Evolutionary conservation across 2,797 vertebrate genomes (phyloP).

Genomic region (Gephyroberyx darwinii): DNA sequence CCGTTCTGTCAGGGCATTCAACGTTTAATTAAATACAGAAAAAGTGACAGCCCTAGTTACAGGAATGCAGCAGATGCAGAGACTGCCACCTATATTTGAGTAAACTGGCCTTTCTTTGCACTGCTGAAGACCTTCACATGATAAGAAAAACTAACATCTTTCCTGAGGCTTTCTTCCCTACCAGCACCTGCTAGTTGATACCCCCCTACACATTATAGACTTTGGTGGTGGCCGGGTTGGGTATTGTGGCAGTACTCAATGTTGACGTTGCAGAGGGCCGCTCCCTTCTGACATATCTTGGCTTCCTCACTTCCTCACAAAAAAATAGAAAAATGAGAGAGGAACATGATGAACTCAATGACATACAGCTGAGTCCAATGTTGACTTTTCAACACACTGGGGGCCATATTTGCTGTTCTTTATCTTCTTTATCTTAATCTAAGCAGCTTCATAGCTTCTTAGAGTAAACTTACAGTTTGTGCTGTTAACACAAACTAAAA

Average conservation of each 20-base stretch:
- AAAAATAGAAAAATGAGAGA: conserved; percentile 26
- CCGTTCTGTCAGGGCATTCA: background rate
- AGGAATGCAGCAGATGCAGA: conserved; percentile 49
- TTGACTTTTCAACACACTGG: conserved; percentile 4
- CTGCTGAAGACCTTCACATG: conserved; percentile 17
- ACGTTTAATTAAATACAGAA: conserved; percentile 10
- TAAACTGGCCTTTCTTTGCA: conserved; percentile 33
- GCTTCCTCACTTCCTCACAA: conserved; percentile 85
- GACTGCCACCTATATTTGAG: conserved; percentile 15
- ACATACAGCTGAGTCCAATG: background rate
- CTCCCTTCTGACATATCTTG: conserved; percentile 90
- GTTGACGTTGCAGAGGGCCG: conserved; percentile 78
- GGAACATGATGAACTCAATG: conserved; percentile 5
- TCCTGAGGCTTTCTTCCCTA: conserved; percentile 63
- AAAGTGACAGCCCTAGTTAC: conserved; percentile 32
- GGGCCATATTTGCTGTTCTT: background rate
- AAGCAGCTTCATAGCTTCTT: background rate
- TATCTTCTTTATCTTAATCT: background rate
- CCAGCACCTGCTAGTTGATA: conserved; percentile 23
- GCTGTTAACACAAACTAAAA: background rate
- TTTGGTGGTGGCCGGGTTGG: conserved; percentile 81
- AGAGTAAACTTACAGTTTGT: background rate
- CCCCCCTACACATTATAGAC: conserved; percentile 84
- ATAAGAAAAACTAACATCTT: conserved; percentile 30
- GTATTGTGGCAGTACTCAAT: conserved; percentile 67